A percentile compares a stretch with the other conserved stretches of the same genome.
These are phyloP conservation scores for Chironomus tepperi DNA, from an alignment of 1,140 invertebrate species.

Conservation along the genomic window DNA sequence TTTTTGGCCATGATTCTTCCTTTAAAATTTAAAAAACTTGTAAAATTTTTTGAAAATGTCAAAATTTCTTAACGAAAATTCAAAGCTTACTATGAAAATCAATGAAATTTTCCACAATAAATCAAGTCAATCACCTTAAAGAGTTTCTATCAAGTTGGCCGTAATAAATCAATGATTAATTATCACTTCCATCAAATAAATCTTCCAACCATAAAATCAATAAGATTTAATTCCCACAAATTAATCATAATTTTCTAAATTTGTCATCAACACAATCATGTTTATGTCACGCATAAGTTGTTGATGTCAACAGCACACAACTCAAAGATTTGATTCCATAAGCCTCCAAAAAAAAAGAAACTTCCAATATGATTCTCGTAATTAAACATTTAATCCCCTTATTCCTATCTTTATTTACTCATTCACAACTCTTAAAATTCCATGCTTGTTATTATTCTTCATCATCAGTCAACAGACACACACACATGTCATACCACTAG, in stretches of 20 bases:
- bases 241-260: not conserved
- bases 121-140: not conserved
- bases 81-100: not conserved
- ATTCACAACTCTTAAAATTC: not conserved
- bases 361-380: not conserved
- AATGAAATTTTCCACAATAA: not conserved
- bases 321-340: not conserved
- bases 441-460: not conserved
- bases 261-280: not conserved
- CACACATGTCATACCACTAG: slow-evolving; percentile 5
- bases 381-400: slow-evolving; percentile 13
- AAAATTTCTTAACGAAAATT: not conserved
- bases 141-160: too few species aligned
- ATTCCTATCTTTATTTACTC: slow-evolving; percentile 8
- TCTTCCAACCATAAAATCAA: too few species aligned
- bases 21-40: not conserved
- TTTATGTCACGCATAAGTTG: not conserved
- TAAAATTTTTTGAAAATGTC: too few species aligned
- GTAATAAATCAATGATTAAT: not conserved
- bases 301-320: not conserved
- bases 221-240: too few species aligned
- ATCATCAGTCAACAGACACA: not conserved
- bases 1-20: not conserved
- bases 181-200: too few species aligned
- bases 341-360: not conserved